phyloP scores from a whole-genome alignment of 2,113 vertebrate species.

The Orthonyx spaldingii region DNA sequence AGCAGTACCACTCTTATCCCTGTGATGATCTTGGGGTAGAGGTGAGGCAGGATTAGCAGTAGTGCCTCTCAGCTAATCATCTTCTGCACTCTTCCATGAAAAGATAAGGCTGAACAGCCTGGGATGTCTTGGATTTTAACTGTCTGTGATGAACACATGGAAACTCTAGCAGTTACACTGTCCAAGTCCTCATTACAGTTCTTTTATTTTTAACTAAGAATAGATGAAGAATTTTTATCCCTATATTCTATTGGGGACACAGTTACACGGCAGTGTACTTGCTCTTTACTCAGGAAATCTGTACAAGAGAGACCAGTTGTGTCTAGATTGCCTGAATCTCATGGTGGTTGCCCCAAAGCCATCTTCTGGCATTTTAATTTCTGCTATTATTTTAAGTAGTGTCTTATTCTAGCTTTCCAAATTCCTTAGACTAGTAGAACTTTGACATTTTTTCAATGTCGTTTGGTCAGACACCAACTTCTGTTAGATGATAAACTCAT shows the following conservation, averaged over 20 bases:
- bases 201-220: not conserved
- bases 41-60: not conserved
- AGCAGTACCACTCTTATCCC: not conserved
- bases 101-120: not conserved
- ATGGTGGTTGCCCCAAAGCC: not conserved
- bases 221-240: not conserved
- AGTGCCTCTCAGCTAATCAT: not conserved
- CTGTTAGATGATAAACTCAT: not conserved
- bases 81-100: not conserved
- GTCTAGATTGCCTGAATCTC: not conserved
- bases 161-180: not conserved
- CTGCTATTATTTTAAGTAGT: not conserved
- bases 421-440: not conserved
- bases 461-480: not conserved
- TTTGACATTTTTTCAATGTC: not conserved
- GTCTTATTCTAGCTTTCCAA: not conserved
- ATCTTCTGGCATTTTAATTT: not conserved
- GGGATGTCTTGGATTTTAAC: not conserved
- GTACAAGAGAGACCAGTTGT: not conserved
- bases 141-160: not conserved
- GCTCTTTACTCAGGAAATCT: not conserved
- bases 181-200: not conserved
- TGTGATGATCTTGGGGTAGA: not conserved
- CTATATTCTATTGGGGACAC: accelerated
- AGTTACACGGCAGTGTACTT: not conserved